Evolutionary conservation across 2,888 invertebrate genomes (phyloP), one percentile per base, ranked within the genome.

Genomic region (Endotricha flammealis): DNA sequence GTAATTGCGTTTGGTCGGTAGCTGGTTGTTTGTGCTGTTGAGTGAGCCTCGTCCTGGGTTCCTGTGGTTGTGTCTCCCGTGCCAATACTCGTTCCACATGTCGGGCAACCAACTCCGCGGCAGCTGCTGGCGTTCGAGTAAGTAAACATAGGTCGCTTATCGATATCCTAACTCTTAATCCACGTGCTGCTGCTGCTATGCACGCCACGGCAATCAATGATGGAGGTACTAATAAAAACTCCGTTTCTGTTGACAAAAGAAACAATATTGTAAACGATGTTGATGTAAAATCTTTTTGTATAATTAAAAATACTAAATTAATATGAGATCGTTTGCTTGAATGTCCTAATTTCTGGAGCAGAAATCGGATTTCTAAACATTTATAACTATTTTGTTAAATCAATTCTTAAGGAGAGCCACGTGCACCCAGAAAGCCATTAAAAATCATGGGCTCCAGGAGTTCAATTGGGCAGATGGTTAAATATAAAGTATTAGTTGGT

Each of bases 161-260:
- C 46, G 88, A 59, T 87, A 85, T 73, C 39, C 72, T 64, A 24
- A 85, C 81, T 7, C 82, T 76, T 39, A 91, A 57, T 0, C 92
- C 92, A 6, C 90, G 87, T 6, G 91, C 89, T 1, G 93, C 92
- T 0, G 92, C 91, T 27, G 90, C 88, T 36, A 93, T 88, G 61
- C 92, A 91, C 4, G 92, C 91, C 6, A 90, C 89, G 0, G 93
- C 92, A 10, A 93, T 88, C 60, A 92, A 61, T 1, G 93, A 93
- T 13, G 93, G 91, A 7, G 91, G 89, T 37, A 91, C 91, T 62
- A 90, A 87, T 44, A 93, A 90, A 59, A 93, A 90, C 50, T 90
- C 90, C n/a, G 92, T 90, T 73, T 93, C 93, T 93, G 90, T 72
- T 47, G 55, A 70, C 73, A 78, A 80, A 32, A 37, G 40, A 38